Evolutionary conservation across 2,888 invertebrate species (phyloP).

Genomic region (Odontomyia ornata): DNA sequence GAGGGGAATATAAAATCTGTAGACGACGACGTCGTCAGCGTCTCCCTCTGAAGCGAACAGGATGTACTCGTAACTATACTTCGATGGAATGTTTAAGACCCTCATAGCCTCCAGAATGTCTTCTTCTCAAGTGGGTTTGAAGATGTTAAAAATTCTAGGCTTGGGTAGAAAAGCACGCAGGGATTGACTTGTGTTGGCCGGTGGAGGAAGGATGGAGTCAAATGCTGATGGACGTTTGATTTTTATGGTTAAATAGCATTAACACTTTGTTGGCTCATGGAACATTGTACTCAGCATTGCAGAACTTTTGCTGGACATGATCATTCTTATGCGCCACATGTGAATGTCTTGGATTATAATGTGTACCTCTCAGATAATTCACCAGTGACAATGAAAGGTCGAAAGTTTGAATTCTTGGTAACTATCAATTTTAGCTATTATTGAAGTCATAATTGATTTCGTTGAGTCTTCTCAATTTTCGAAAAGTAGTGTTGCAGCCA

Average conservation of each 20-base stretch:
- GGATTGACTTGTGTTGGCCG: not conserved
- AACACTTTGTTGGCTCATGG: not conserved
- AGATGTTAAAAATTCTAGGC: not conserved
- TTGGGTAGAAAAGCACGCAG: not conserved
- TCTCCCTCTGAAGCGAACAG: constrained; percentile 33
- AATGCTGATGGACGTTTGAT: constrained; percentile 27
- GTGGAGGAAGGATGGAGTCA: not conserved
- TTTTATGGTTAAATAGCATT: constrained; percentile 31
- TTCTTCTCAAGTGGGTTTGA: constrained; percentile 7
- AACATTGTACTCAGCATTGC: not conserved
- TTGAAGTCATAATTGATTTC: too few species aligned
- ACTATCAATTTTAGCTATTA: too few species aligned
- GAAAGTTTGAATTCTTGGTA: too few species aligned
- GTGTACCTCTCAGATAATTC: too few species aligned
- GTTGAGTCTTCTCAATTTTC: too few species aligned
- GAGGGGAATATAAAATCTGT: constrained; percentile 4
- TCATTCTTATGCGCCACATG: not conserved
- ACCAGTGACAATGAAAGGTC: too few species aligned
- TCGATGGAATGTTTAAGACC: constrained; percentile 36
- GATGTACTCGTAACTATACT: constrained; percentile 22
- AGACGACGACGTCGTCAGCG: not conserved
- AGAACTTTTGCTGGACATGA: not conserved
- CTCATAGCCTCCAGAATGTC: constrained; percentile 34
- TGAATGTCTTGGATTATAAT: too few species aligned
- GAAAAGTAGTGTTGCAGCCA: too few species aligned